phyloP scores from a whole-genome alignment of 2,888 invertebrate genomes.

The Plagiodera versicolora region DNA sequence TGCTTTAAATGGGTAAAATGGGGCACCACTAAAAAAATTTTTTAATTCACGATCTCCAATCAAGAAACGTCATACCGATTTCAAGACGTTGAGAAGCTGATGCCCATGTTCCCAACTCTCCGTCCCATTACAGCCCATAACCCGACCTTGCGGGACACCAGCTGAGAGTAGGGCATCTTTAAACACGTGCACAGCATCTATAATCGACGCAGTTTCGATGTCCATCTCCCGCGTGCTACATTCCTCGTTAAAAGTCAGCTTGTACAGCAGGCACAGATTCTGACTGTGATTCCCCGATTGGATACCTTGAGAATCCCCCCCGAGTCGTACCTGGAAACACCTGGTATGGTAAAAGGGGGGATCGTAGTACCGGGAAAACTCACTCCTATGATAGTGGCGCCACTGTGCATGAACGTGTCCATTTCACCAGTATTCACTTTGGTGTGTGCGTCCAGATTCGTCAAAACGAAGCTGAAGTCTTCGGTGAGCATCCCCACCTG shows the following conservation, averaged over 20 bases:
- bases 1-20: no score
- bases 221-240: conserved; percentile 18
- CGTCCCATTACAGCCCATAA: conserved; percentile 59
- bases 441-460: conserved; percentile 60
- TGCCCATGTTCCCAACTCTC: conserved; percentile 81
- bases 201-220: conserved; percentile 77
- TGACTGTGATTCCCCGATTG: conserved; percentile 57
- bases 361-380: neutral
- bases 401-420: conserved; percentile 59
- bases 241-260: conserved; percentile 20
- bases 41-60: no score
- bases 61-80: conserved; percentile 69
- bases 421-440: conserved; percentile 61
- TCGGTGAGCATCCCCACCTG: conserved; percentile 64
- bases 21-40: no score
- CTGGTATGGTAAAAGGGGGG: no score
- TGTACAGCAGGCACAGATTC: conserved; percentile 35
- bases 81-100: conserved; percentile 80
- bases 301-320: conserved; percentile 52
- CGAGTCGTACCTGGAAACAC: conserved; percentile 20
- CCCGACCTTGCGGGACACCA: conserved; percentile 40
- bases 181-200: conserved; percentile 84
- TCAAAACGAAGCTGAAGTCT: conserved; percentile 60
- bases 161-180: conserved; percentile 73
- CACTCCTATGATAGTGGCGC: conserved; percentile 63